Conservation (phyloP, 92 coral and sea anemone genomes). For the Phymanthus crucifer region DNA sequence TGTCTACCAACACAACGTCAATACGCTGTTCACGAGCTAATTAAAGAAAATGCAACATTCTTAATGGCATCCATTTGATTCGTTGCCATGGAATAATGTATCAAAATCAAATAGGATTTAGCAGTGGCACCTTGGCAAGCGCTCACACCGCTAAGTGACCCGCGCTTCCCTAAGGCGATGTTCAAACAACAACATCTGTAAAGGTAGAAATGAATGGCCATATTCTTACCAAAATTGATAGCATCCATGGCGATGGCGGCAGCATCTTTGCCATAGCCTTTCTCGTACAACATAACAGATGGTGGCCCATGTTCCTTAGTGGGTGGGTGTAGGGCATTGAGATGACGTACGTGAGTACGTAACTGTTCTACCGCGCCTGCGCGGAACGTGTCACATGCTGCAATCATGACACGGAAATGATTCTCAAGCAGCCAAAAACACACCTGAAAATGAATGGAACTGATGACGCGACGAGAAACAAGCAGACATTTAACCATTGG, state of each 20-base stretch:
- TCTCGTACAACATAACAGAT: conserved; percentile 93
- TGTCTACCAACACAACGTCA: conserved; percentile 96
- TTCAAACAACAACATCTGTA: too few species aligned
- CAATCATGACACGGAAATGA: conserved; percentile 97
- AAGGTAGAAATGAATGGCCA: not conserved
- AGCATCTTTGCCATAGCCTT: conserved; percentile 98
- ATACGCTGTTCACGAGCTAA: conserved; percentile 95
- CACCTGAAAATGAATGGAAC: conserved; percentile 46
- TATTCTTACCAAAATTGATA: conserved; percentile 81
- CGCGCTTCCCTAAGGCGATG: too few species aligned
- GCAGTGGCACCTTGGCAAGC: too few species aligned
- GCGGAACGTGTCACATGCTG: conserved; percentile 98
- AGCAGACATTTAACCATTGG: too few species aligned
- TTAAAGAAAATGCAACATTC: not conserved
- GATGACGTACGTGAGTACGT: conserved; percentile 94
- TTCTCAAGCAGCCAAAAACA: conserved; percentile 98
- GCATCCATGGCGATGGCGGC: conserved; percentile 99
- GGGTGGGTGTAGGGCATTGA: conserved; percentile 96
- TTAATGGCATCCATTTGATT: too few species aligned
- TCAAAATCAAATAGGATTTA: too few species aligned
- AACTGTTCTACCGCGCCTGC: conserved; percentile 99
- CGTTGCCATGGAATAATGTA: too few species aligned
- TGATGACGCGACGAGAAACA: too few species aligned
- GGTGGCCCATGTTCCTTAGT: conserved; percentile 82
- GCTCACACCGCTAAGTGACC: too few species aligned